Evolutionary conservation across 2,888 invertebrate genomes (phyloP), one percentile per base, ranked within the genome.

Genomic region (Aleiodes leptofemur): DNA sequence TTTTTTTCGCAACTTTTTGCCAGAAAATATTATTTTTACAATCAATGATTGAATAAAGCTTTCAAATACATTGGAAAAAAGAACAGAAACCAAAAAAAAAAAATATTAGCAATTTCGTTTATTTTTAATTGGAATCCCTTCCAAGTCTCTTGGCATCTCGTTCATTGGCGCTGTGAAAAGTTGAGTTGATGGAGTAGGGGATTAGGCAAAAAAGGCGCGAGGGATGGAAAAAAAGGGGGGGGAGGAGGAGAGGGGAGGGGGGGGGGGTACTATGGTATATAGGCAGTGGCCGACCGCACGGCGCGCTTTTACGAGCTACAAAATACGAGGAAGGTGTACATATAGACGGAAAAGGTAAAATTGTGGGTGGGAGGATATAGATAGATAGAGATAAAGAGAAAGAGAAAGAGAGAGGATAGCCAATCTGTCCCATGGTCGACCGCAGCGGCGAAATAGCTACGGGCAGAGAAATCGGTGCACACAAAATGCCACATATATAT

Each of bases 341-440:
- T 64, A 64, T 64, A 64, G 64, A 61, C 61, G 64, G 48, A 43
- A 43, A 13, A 23, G 48, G 64, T 38, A 14, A 14, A 14, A 16
- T 14, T 57, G 29, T 8, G 57, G 61, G 4, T 14, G 14, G 13
- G 61, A 34, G 64, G 64, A 14, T n/a, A 14, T 8, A 43, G 61
- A 38, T 23, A 23, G 23, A 23, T 23, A 23, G 23, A 23, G 23
- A 23, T 23, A 23, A 2, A 23, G 23, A 23, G 23, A 23, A 2
- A 23, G 23, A 23, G 1, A 23, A 34, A 16, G 55, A 14, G 48
- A 9, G 64, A 64, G 64, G 43, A 64, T 16, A 82, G 82, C 82
- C 86, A 86, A 87, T 87, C 86, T 85, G 84, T 84, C 85, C 84
- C 81, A 80, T 82, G 83, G 81, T 81, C 83, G 82, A 86, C 86